phyloP scores from a whole-genome alignment of 2,113 vertebrate species.

The Pan paniscus region DNA sequence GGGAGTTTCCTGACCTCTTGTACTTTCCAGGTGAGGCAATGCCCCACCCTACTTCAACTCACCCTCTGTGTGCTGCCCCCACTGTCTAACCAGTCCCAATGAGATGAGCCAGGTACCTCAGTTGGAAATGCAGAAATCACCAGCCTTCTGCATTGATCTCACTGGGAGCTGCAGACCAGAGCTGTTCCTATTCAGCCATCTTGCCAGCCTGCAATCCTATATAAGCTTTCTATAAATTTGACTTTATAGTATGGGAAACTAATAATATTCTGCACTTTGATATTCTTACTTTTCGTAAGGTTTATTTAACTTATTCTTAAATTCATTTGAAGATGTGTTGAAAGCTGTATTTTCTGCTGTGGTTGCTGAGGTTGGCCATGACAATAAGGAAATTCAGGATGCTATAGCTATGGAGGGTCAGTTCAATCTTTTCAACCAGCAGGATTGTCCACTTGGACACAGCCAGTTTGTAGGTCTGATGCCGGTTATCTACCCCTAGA shows the following conservation, averaged over 20 bases:
- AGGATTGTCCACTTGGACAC: background rate
- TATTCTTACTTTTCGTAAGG: background rate
- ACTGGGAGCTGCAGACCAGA: no score
- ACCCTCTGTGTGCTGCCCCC: no score
- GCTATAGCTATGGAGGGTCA: slow-evolving; percentile 71
- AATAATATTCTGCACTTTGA: background rate
- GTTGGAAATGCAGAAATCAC: no score
- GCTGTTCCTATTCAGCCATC: no score
- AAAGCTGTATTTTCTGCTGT: slow-evolving; percentile 81
- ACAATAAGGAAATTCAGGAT: slow-evolving; percentile 81
- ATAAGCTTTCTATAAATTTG: background rate
- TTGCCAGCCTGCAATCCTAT: background rate
- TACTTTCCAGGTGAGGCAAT: no score
- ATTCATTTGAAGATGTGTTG: slow-evolving; percentile 77
- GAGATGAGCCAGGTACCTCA: no score
- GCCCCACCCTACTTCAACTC: no score
- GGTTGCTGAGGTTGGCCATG: slow-evolving; percentile 83
- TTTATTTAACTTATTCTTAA: background rate
- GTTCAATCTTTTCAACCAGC: background rate
- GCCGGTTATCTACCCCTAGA: no score
- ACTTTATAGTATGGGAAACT: background rate
- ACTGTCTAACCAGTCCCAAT: no score
- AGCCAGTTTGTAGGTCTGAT: background rate
- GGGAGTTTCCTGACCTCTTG: no score
- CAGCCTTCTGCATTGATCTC: no score